phyloP scores from a whole-genome alignment of 2,797 vertebrate genomes.

The Crax fasciolata region DNA sequence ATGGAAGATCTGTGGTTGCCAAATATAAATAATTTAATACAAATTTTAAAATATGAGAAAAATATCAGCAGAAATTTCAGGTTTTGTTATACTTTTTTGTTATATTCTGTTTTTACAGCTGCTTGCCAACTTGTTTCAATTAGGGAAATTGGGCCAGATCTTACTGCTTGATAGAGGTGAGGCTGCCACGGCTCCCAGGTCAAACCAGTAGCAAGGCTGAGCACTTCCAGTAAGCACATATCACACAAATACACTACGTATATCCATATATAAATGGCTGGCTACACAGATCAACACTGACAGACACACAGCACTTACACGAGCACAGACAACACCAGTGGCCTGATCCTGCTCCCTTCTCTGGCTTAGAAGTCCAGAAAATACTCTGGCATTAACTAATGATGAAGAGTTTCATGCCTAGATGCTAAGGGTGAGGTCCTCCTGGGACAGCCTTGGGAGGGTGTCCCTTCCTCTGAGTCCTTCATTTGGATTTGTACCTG shows the following conservation, averaged over 20 bases:
- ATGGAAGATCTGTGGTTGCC: rapidly evolving
- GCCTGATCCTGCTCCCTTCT: background rate
- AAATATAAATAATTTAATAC: background rate
- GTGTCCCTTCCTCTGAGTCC: background rate
- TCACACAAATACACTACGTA: rapidly evolving
- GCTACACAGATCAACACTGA: rapidly evolving
- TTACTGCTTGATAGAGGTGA: rapidly evolving
- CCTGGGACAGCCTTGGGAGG: background rate
- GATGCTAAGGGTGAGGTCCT: background rate
- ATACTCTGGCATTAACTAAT: background rate
- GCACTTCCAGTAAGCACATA: background rate
- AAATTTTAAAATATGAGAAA: background rate
- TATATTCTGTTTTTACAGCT: background rate
- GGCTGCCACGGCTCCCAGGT: background rate
- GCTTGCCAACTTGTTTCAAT: background rate
- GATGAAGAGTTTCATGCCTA: background rate
- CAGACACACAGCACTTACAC: background rate
- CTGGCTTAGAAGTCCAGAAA: background rate
- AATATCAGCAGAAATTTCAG: background rate
- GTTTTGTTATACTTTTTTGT: background rate
- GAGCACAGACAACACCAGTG: background rate
- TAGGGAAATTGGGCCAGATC: background rate
- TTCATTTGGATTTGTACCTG: background rate
- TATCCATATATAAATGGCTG: rapidly evolving
- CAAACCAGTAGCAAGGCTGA: background rate